phyloP scores from a whole-genome alignment of 1,140 invertebrate genomes.

The Drosophila simulans region DNA sequence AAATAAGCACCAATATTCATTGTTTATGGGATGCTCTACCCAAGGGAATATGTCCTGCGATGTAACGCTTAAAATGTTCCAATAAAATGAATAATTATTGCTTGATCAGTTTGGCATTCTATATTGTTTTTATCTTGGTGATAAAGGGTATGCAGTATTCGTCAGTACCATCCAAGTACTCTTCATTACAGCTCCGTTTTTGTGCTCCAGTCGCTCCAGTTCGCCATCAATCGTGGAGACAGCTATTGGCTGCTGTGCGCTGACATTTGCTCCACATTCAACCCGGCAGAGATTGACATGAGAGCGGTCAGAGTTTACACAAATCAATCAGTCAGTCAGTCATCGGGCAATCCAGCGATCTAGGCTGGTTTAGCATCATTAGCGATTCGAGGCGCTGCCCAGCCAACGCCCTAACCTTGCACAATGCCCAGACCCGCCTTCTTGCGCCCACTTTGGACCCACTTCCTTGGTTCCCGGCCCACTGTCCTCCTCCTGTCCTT shows the following conservation, averaged over 20 bases:
- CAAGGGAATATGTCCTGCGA: background rate
- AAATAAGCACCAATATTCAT: slow-evolving; percentile 57
- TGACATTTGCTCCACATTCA: slow-evolving; percentile 51
- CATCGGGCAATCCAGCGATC: background rate
- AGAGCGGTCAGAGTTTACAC: slow-evolving; percentile 71
- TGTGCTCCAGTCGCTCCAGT: slow-evolving; percentile 33
- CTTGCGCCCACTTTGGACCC: background rate
- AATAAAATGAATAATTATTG: background rate
- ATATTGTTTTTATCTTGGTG: background rate
- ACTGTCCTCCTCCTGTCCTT: slow-evolving; percentile 12
- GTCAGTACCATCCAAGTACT: background rate
- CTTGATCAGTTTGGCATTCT: background rate
- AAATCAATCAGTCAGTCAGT: slow-evolving; percentile 68
- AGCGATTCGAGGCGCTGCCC: slow-evolving; percentile 44
- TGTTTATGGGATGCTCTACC: slow-evolving; percentile 12
- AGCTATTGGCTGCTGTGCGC: slow-evolving; percentile 29
- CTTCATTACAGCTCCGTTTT: slow-evolving; percentile 5
- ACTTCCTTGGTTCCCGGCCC: slow-evolving; percentile 5
- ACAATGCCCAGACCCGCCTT: slow-evolving; percentile 38
- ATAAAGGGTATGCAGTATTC: slow-evolving; percentile 6
- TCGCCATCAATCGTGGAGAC: slow-evolving; percentile 14
- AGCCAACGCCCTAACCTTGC: slow-evolving; percentile 77
- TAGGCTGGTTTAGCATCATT: slow-evolving; percentile 55
- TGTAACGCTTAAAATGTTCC: background rate
- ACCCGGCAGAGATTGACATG: slow-evolving; percentile 41